Base-by-base conservation (phyloP, 2,113 vertebrate species). In the Lepisosteus oculatus region DNA sequence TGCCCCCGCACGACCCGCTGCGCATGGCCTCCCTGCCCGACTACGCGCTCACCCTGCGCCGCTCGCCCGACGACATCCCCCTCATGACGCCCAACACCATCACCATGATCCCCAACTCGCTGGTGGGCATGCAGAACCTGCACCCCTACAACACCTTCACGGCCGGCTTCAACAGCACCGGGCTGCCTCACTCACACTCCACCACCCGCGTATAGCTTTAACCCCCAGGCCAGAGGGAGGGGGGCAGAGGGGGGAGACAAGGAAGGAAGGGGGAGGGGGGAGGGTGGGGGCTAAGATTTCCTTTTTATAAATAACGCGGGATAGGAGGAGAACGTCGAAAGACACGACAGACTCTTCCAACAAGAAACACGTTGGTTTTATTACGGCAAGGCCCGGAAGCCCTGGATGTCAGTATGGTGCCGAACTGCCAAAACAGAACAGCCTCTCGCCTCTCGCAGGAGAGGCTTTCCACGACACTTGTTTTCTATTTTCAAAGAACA, bases 21-120 rank as follows among this genome's bases (percentile, higher is more conserved):
- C 94, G 95, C 56, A 86, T 98, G 79, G 92, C 95, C 0, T 86
- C 96, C 2, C 90, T 98, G 72, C 97, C 97, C 0, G 97, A 99
- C 90, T 99, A 99, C 87, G 95, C 97, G 0, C 94, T 99, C 81
- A 98, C 97, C 11, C 87, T 99, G 84, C 92, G 97, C 66, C 96
- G 97, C 76, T 99, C 97, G 4, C 97, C 97, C 0, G 97, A 99
- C 0, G 97, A 99, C 92, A 98, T 99, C 82, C 97, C 97, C 0
- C 95, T 99, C 72, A 97, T 99, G 96, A 97, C 96, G 54, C 97
- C 96, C 80, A 99, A 98, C 88, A 99, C 97, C 84, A 98, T 99
- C 88, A 99, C 97, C 81, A 99, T 99, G 96, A 99, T 99, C 77
- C 97, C 97, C 84, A 99, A 99, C 85, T 99, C 97, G 8, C 89